These are phyloP conservation scores for Lacerta viridis DNA, from an alignment of 2,797 vertebrate genomes.

Conservation along the genomic window DNA sequence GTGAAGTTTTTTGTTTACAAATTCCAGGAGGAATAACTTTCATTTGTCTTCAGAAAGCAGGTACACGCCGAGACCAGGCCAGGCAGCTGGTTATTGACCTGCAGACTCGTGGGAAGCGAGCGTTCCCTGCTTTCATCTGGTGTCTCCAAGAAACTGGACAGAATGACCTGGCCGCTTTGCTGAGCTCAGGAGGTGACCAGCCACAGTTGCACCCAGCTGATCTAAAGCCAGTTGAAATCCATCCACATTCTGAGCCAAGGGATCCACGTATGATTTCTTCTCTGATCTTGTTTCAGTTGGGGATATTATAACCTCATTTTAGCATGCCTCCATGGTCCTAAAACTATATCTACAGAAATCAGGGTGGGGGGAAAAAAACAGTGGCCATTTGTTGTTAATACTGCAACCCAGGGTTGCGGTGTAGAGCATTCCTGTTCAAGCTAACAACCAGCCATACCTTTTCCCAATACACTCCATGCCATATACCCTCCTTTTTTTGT, in stretches of 20 bases:
- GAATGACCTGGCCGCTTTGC: constrained; percentile 75
- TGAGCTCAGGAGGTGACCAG: constrained; percentile 60
- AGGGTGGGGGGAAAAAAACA: too few relatives aligned
- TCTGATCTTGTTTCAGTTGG: not conserved
- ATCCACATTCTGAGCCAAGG: accelerated
- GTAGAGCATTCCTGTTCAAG: too few relatives aligned
- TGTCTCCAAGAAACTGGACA: constrained; percentile 88
- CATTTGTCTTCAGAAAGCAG: constrained; percentile 77
- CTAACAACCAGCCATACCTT: too few relatives aligned
- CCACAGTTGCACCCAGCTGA: accelerated
- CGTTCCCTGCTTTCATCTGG: constrained; percentile 88
- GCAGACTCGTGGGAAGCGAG: constrained; percentile 88
- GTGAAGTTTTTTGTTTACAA: not conserved
- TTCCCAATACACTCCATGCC: too few relatives aligned
- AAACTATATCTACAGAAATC: too few relatives aligned
- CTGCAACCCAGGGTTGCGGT: too few relatives aligned
- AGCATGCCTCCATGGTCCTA: too few relatives aligned
- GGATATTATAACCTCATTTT: not conserved
- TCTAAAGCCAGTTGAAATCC: constrained; percentile 45
- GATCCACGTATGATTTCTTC: constrained; percentile 45
- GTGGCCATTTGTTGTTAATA: too few relatives aligned
- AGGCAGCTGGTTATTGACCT: constrained; percentile 88
- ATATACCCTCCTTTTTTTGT: too few relatives aligned
- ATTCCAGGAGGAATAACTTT: not conserved
- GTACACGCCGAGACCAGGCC: constrained; percentile 87